Evolutionary conservation across 2,888 invertebrate species (phyloP).

Genomic region (Pristionchus mayeri): DNA sequence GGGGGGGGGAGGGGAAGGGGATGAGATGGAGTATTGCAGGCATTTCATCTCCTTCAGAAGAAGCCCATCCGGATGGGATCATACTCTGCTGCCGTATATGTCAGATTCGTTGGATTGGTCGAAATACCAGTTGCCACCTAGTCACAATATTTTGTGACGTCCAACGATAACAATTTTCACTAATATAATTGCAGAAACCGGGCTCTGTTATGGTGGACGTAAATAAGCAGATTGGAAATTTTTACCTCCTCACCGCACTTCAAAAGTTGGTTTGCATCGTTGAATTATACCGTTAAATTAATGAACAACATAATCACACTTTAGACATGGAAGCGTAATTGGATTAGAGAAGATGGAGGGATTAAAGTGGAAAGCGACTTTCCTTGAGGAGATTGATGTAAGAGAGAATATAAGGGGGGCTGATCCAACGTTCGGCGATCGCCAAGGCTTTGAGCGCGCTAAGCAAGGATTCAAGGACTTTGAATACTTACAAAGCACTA

Average conservation of each 20-base stretch:
- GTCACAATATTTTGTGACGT: too few species aligned
- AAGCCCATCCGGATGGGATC: neutral
- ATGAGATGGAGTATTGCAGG: neutral
- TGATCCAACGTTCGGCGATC: too few species aligned
- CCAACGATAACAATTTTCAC: neutral
- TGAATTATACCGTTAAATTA: neutral
- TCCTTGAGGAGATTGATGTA: neutral
- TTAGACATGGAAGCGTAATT: neutral
- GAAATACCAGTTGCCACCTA: neutral
- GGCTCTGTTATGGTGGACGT: neutral
- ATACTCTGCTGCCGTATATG: neutral
- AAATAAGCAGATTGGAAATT: neutral
- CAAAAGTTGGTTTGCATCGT: neutral
- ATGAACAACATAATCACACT: too few species aligned
- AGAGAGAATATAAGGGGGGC: too few species aligned
- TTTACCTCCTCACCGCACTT: neutral
- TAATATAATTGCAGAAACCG: neutral
- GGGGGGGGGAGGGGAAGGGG: neutral
- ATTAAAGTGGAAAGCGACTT: constrained; percentile 13
- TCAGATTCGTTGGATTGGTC: neutral
- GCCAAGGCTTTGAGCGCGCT: too few species aligned
- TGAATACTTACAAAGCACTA: too few species aligned
- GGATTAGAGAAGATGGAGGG: neutral
- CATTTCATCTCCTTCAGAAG: neutral
- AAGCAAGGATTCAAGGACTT: too few species aligned